A percentile compares a stretch with the other conserved stretches of the same genome.
Evolutionary conservation across 1,140 invertebrate genomes (phyloP).

Genomic region (Prorops nasuta): DNA sequence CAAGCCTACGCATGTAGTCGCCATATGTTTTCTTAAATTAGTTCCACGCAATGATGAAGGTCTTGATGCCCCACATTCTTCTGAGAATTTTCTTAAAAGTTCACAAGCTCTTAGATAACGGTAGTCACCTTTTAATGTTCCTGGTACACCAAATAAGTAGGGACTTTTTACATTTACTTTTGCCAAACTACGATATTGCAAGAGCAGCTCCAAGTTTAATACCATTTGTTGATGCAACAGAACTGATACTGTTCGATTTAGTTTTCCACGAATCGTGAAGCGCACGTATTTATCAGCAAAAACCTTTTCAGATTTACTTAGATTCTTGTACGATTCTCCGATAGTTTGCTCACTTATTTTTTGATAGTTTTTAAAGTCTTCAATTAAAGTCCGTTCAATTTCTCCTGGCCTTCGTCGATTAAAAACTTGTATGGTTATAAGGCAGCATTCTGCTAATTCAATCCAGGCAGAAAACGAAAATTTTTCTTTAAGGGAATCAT

Average conservation of each 20-base stretch:
- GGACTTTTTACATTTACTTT: not conserved
- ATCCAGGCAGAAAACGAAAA: not conserved
- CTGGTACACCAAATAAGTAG: conserved; percentile 5
- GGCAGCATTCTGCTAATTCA: conserved; percentile 9
- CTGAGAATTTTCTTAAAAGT: not conserved
- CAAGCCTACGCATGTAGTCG: conserved; percentile 15
- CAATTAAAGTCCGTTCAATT: conserved; percentile 13
- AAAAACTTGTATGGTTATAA: conserved; percentile 21
- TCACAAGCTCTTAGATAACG: not conserved
- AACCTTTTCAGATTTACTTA: conserved; percentile 10
- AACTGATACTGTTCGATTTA: conserved; percentile 19
- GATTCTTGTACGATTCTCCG: conserved; percentile 8
- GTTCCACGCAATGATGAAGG: conserved; percentile 4
- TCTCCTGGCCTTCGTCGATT: conserved; percentile 24
- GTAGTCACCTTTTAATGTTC: not conserved
- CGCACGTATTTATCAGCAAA: conserved; percentile 23
- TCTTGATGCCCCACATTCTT: not conserved
- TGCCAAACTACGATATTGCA: not conserved
- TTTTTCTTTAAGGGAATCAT: not conserved
- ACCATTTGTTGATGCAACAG: conserved; percentile 8
- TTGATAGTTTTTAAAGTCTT: conserved; percentile 20
- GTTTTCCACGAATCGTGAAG: conserved; percentile 18
- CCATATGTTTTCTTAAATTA: conserved; percentile 14
- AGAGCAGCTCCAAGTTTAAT: conserved; percentile 6
- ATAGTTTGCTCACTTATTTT: conserved; percentile 16